Evolutionary conservation across 1,140 invertebrate genomes (phyloP), one percentile per base, ranked within the genome.

Genomic region (Drosophila trapezifrons): DNA sequence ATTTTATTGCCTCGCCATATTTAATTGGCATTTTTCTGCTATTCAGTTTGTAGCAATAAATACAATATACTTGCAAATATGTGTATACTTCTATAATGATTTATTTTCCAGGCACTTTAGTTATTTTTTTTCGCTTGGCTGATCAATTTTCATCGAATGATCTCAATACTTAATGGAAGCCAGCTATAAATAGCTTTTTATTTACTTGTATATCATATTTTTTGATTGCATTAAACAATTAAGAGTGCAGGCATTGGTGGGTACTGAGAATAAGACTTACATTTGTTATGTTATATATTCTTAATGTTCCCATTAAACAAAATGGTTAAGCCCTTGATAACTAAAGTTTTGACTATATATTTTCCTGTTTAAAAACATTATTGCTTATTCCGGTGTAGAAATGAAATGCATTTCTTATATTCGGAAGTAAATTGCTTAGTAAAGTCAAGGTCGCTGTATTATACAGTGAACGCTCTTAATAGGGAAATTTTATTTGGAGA

Each of bases 111-210:
- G 18, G 49, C 49, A 35, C 49, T 52, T 52, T 52, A 35, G 8
- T 35, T 35, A 35, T 52, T 52, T 52, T 32, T 10, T 10, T 20
- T 52, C 49, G 49, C 49, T 52, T 37, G 49, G 49, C 49, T 52
- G 49, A 52, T 52, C 49, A 52, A 52, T 52, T 37, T 20, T 52
- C 29, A 35, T 52, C 8, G 29, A 52, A 52, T 52, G 49, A 20
- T 35, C 29, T 52, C 49, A 52, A 52, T 52, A 37, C 18, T 52
- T 35, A 52, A 35, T 52, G 49, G 49, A 52, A n/a, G 8, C 35
- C 13, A 15, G 49, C 49, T 52, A 52, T 15, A 35, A 52, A 35
- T 52, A 35, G 2, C 18, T 35, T 20, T 35, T 15, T 35, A 52
- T 35, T 52, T n/a, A 52, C 13, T 52, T 52, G 12, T 35, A 20